Base-by-base conservation (phyloP, 2,888 invertebrate genomes). In the Calameuta idolon region DNA sequence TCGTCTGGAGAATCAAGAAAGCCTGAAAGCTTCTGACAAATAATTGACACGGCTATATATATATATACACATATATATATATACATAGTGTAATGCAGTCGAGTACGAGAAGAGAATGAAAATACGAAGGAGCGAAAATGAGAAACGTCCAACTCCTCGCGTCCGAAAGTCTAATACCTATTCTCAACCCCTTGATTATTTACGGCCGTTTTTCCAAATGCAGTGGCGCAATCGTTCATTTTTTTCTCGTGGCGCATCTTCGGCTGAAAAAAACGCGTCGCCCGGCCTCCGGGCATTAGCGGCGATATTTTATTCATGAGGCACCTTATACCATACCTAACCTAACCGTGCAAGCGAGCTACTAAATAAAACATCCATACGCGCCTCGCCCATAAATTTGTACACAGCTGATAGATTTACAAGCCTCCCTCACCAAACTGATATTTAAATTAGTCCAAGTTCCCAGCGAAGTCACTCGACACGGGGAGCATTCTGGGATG, bases 361-460 rank as follows among this genome's bases (percentile, higher is more conserved):
- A 90, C 89, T 91, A 91, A 90, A 91, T 91, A 91, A 91, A 91
- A 91, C 89, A 90, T 89, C 89, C 88, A 89, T 89, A 88, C 88
- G 87, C 89, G 86, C 85, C 86, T 85, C 83, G 81, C 87, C 88
- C 88, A 90, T 91, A 91, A 91, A 91, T 91, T 90, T 89, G 85
- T 87, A 86, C 83, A 85, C 87, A 85, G 86, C 89, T 86, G 91
- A 91, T 91, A 91, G 91, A 91, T 91, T 91, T 91, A 91, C 90
- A 91, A 90, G 90, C 87, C 88, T 86, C 88, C 88, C 87, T 87
- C 84, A 86, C 88, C 87, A 88, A 90, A 89, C 89, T 89, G 90
- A 91, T 91, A 91, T 91, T 91, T 90, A 91, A 91, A 91, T 91
- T 91, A 91, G 91, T 90, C 87, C 87, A 89, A 90, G 87, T 90